These are phyloP conservation scores for Clostera curtula DNA, from an alignment of 2,888 invertebrate species.

Conservation along the genomic window DNA sequence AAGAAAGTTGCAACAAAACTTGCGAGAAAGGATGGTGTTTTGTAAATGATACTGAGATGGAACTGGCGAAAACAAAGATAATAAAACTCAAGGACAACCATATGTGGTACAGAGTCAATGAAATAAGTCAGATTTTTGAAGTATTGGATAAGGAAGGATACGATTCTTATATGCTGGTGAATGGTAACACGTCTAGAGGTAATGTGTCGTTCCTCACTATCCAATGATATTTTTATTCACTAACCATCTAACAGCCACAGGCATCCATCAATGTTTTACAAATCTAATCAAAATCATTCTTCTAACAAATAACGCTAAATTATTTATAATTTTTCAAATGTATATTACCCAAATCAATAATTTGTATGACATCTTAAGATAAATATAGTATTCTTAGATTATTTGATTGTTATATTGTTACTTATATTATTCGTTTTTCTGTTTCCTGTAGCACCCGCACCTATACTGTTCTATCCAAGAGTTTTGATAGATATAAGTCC, in stretches of 20 bases:
- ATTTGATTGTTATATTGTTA: no score
- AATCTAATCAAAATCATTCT: not conserved
- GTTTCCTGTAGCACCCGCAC: constrained; percentile 60
- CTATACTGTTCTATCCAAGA: constrained; percentile 53
- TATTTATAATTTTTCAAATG: no score
- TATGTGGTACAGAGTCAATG: constrained; percentile 70
- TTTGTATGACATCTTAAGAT: no score
- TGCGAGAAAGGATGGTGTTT: constrained; percentile 38
- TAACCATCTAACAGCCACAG: no score
- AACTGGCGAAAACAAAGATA: constrained; percentile 23
- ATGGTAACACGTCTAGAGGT: constrained; percentile 84
- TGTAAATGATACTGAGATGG: constrained; percentile 28
- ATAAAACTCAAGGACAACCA: constrained; percentile 44
- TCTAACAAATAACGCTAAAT: not conserved
- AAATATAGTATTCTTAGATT: not conserved
- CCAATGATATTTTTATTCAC: constrained; percentile 4
- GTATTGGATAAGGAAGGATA: constrained; percentile 45
- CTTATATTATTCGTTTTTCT: no score
- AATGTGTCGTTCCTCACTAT: constrained; percentile 4
- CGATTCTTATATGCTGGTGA: constrained; percentile 76
- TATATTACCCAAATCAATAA: no score
- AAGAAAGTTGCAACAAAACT: constrained; percentile 12
- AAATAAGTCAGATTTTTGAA: constrained; percentile 65
- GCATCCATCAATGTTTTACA: no score
- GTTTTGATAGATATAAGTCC: constrained; percentile 78